Conservation (phyloP, 1,140 invertebrate genomes). For the Cephus cinctus region DNA sequence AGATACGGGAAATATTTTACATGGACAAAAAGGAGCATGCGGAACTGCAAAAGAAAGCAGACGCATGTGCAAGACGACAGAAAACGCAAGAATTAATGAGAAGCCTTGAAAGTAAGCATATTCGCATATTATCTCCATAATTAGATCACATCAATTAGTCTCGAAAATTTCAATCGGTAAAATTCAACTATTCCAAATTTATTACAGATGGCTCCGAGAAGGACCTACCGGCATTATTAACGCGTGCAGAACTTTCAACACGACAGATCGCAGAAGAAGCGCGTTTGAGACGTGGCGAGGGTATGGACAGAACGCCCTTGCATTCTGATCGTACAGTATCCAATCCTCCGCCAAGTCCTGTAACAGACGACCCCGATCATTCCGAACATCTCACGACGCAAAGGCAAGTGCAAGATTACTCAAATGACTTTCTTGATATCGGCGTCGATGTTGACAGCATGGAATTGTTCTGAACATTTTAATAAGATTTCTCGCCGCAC, state of each 20-base stretch:
- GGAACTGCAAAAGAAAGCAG: slow-evolving; percentile 58
- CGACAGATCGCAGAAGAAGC: slow-evolving; percentile 54
- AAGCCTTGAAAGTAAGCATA: slow-evolving; percentile 57
- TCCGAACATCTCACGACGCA: slow-evolving; percentile 63
- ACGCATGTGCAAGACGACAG: slow-evolving; percentile 55
- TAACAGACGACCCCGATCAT: slow-evolving; percentile 70
- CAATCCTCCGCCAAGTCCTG: slow-evolving; percentile 77
- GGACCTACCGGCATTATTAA: slow-evolving; percentile 61
- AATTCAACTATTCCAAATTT: slow-evolving; percentile 6
- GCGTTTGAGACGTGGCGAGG: slow-evolving; percentile 50
- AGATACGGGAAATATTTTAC: slow-evolving; percentile 71
- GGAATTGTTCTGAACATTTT: slow-evolving; percentile 73
- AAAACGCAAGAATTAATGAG: slow-evolving; percentile 67
- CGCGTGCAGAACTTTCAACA: slow-evolving; percentile 57
- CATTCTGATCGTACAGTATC: slow-evolving; percentile 60
- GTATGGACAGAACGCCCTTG: slow-evolving; percentile 52
- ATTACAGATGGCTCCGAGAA: slow-evolving; percentile 52
- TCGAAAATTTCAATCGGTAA: slow-evolving; percentile 37
- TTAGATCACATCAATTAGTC: slow-evolving; percentile 22
- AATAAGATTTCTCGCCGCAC: no score
- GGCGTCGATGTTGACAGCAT: slow-evolving; percentile 66
- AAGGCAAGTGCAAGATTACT: slow-evolving; percentile 56
- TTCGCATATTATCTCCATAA: slow-evolving; percentile 13
- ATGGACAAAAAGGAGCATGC: slow-evolving; percentile 63
- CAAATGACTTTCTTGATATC: slow-evolving; percentile 70